These are phyloP conservation scores for Tenthredo amoena DNA, from an alignment of 2,888 invertebrate species.

Conservation along the genomic window DNA sequence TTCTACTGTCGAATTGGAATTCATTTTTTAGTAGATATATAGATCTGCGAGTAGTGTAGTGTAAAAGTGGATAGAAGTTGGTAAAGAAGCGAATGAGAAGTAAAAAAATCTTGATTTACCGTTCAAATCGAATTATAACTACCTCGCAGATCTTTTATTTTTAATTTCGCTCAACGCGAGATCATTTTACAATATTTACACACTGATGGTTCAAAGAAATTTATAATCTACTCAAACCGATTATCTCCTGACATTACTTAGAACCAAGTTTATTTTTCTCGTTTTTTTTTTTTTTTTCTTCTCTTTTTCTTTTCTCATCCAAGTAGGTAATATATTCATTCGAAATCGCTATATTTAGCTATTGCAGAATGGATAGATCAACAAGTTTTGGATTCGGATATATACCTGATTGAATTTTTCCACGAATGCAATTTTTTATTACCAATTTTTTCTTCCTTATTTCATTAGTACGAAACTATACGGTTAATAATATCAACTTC, in stretches of 20 bases:
- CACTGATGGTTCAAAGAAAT: not conserved
- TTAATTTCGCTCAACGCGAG: not conserved
- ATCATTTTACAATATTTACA: not conserved
- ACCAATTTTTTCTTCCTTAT: too few species aligned
- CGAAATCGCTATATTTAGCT: too few species aligned
- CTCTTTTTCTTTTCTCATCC: not conserved
- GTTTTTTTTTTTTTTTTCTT: not conserved
- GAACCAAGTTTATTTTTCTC: not conserved
- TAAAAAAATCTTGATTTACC: not conserved
- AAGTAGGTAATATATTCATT: too few species aligned
- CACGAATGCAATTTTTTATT: too few species aligned
- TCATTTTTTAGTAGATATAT: not conserved
- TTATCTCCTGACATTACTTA: constrained; percentile 2
- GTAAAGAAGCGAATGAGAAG: not conserved
- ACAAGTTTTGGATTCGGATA: too few species aligned
- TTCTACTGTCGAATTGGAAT: not conserved
- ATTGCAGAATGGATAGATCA: too few species aligned
- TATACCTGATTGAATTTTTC: too few species aligned
- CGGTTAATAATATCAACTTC: not conserved
- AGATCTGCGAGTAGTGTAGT: not conserved
- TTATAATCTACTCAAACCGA: not conserved
- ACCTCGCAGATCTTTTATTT: not conserved
- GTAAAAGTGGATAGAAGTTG: not conserved
- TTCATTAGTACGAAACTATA: not conserved
- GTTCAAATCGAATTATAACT: not conserved